Conservation (phyloP, 2,888 invertebrate species). For the Heliconius ismenius region DNA sequence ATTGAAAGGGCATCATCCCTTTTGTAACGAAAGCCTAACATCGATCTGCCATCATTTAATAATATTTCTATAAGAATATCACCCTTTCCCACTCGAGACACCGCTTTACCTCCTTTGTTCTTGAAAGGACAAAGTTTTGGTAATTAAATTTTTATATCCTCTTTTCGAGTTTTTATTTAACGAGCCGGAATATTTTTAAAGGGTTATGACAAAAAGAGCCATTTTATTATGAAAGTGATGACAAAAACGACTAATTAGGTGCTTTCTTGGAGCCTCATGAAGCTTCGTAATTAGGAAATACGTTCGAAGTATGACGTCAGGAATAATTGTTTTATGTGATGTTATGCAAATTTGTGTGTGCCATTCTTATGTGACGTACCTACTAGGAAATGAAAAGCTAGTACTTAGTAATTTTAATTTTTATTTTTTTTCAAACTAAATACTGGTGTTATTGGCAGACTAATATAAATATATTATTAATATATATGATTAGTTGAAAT, state of each 20-base stretch:
- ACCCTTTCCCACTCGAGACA: constrained; percentile 51
- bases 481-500: not conserved
- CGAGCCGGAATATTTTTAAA: constrained; percentile 54
- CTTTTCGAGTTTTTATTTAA: constrained; percentile 53
- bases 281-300: constrained; percentile 39
- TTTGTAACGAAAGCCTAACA: constrained; percentile 60
- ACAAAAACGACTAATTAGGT: constrained; percentile 45
- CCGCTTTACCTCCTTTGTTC: constrained; percentile 58
- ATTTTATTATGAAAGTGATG: constrained; percentile 43
- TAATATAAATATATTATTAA: not conserved
- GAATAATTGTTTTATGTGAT: constrained; percentile 20
- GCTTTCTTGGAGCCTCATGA: constrained; percentile 32
- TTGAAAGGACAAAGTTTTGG: constrained; percentile 61
- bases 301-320: constrained; percentile 29
- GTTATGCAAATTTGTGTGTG: constrained; percentile 18
- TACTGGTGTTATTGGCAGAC: not conserved
- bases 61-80: constrained; percentile 71
- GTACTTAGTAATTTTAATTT: too few species aligned
- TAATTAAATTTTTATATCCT: constrained; percentile 70
- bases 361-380: not conserved
- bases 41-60: constrained; percentile 70
- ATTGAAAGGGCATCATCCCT: constrained; percentile 56
- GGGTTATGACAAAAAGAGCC: constrained; percentile 45
- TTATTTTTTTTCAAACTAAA: not conserved
- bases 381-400: not conserved